Base-by-base conservation (phyloP, 2,888 invertebrate species). In the Morpho deidamia region DNA sequence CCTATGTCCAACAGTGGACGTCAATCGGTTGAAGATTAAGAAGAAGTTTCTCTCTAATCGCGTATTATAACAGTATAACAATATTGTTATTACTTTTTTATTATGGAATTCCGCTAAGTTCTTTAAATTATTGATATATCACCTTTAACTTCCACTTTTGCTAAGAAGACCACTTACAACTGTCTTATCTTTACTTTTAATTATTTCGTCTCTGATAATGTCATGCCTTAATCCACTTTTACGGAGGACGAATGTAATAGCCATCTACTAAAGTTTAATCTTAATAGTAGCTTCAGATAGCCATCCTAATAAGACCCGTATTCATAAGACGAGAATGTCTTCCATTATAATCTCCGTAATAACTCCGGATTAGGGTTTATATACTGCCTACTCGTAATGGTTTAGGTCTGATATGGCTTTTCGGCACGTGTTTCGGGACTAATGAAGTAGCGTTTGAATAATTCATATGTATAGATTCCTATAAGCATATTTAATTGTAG, bases 241-340 rank as follows among this genome's bases (percentile, higher is more conserved):
- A 11, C n/a, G n/a, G 3, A 40, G 11, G 40, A 11, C 44, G 11
- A 34, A 33, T 32, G 33, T 44, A n/a, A 46, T 51, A 46, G 37
- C 37, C 37, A 37, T 47, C 23, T 23, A 11, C 37, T 35, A 10
- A 35, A 45, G 46, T 38, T 49, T 59, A 56, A 59, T 59, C 59
- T 51, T 56, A 51, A 53, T 58, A 48, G 53, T 56, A 53, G 35
- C 35, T 48, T 44, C 53, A 39, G 56, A 59, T 53, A 43, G 50
- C 56, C 42, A 47, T 46, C 42, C 42, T 14, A 53, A 53, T 59
- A 59, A 42, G 39, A 48, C 44, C 23, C 56, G 47, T 51, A 58
- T 50, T 50, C 50, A 56, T n/a, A 46, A 37, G 42, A 49, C 42
- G 49, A 48, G 49, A 51, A 51, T 56, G 46, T 53, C 53, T 41